Conservation (phyloP, 2,113 vertebrate species). For the Psephotus haematonotus region DNA sequence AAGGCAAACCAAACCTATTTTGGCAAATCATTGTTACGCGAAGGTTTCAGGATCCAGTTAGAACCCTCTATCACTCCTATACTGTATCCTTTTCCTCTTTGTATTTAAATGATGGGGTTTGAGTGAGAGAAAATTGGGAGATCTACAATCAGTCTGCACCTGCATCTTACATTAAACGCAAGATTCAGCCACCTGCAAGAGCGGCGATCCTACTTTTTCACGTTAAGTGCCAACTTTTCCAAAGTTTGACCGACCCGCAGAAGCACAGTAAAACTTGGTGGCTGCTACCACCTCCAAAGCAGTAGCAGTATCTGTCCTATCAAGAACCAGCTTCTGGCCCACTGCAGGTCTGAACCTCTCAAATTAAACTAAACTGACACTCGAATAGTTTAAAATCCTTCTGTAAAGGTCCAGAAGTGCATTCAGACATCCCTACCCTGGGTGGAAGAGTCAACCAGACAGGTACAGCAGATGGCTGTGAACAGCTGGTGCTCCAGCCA, state of each 20-base stretch:
- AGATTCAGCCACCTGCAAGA: background rate
- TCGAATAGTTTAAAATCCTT: background rate
- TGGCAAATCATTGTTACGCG: background rate
- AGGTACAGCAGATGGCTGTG: background rate
- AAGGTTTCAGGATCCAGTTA: background rate
- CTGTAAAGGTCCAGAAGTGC: background rate
- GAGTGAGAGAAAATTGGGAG: background rate
- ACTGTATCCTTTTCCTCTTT: background rate
- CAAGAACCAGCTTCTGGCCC: background rate
- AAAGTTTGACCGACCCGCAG: background rate
- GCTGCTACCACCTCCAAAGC: background rate
- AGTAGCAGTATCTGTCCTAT: background rate
- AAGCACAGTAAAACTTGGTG: background rate
- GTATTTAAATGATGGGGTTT: background rate
- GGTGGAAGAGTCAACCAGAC: background rate
- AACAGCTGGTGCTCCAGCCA: background rate
- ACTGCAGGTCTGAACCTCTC: background rate
- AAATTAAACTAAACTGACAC: background rate
- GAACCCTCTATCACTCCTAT: background rate
- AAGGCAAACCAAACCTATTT: background rate
- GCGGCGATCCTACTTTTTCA: background rate
- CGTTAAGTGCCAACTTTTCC: background rate
- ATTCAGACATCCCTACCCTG: background rate
- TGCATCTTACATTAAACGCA: background rate
- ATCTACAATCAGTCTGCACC: background rate